Percentiles rank a stretch among this genome's conserved stretches.
Evolutionary conservation across 2,113 vertebrate species (phyloP).

Genomic region (Scophthalmus maximus): DNA sequence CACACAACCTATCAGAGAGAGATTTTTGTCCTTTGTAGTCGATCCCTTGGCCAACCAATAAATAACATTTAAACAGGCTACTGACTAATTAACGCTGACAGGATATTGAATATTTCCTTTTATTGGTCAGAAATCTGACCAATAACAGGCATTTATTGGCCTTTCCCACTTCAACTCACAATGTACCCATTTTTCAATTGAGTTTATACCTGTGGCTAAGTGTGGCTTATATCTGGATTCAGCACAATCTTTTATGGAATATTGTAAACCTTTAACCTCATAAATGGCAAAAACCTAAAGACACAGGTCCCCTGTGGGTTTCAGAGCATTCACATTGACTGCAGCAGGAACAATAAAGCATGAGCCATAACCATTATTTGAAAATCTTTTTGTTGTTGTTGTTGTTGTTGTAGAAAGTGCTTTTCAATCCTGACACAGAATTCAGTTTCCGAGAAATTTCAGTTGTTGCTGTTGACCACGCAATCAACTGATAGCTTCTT

Average conservation of each 20-base stretch:
- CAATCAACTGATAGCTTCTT: neutral
- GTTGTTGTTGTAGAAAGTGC: neutral
- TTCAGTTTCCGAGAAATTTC: neutral
- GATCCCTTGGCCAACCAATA: neutral
- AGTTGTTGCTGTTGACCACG: constrained; percentile 7
- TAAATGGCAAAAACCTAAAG: too few species aligned
- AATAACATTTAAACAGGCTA: neutral
- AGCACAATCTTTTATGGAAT: constrained; percentile 18
- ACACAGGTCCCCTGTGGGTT: too few species aligned
- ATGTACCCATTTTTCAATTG: constrained; percentile 25
- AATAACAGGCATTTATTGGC: constrained; percentile 16
- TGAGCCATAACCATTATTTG: too few species aligned
- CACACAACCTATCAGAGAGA: too few species aligned
- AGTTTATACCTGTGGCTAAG: constrained; percentile 8
- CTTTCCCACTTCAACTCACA: constrained; percentile 28
- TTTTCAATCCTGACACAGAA: neutral
- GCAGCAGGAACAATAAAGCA: too few species aligned
- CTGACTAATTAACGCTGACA: constrained; percentile 24
- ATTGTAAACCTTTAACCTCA: neutral
- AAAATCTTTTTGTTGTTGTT: too few species aligned
- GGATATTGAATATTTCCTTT: constrained; percentile 11
- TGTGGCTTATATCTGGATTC: constrained; percentile 27
- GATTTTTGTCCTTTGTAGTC: neutral
- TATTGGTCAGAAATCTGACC: constrained; percentile 5
- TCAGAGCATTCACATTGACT: too few species aligned